Conservation (phyloP, 2,888 invertebrate genomes). For the Sycophila texana region DNA sequence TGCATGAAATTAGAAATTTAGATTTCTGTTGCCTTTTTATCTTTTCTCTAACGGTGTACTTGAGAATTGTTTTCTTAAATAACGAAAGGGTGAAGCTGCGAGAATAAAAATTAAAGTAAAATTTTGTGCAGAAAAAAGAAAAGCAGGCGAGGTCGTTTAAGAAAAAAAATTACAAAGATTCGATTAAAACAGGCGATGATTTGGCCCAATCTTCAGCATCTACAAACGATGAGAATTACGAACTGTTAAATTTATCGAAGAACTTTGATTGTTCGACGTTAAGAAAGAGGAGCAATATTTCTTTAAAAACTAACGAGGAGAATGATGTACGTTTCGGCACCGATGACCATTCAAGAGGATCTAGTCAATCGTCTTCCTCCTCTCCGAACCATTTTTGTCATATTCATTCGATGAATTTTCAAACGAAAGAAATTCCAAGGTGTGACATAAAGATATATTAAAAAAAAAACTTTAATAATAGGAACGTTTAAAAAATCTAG, state of each 20-base stretch:
- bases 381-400: not conserved
- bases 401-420: conserved; percentile 4
- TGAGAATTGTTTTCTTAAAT: not conserved
- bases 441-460: not conserved
- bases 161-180: conserved; percentile 41
- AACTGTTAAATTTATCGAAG: conserved; percentile 7
- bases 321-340: too few relatives aligned
- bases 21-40: too few relatives aligned
- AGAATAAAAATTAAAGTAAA: conserved; percentile 27
- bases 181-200: conserved; percentile 35
- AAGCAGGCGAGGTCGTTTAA: conserved; percentile 18
- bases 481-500: too few relatives aligned
- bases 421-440: conserved; percentile 44
- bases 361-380: not conserved
- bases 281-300: conserved; percentile 2
- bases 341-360: not conserved
- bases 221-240: not conserved
- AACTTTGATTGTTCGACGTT: not conserved
- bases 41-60: too few relatives aligned
- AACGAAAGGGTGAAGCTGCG: conserved; percentile 2
- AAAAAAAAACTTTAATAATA: too few relatives aligned
- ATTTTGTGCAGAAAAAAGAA: conserved; percentile 49
- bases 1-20: too few relatives aligned
- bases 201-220: conserved; percentile 24
- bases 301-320: not conserved